These are phyloP conservation scores for Doryteuthis pealeii DNA, from an alignment of 1,140 invertebrate species.

Conservation along the genomic window DNA sequence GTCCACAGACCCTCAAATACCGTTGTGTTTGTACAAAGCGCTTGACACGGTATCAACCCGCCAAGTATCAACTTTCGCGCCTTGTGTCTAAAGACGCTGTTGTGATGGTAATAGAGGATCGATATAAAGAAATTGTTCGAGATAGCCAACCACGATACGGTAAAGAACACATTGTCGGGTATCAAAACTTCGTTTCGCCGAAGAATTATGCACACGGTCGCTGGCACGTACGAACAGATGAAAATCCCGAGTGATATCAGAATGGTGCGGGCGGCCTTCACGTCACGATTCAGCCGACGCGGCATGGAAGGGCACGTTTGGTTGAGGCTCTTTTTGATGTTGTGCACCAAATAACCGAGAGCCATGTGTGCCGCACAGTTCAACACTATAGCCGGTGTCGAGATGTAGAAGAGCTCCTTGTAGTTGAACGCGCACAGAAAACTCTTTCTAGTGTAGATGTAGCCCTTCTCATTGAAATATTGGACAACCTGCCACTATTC, in stretches of 20 bases:
- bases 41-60: not conserved
- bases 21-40: not conserved
- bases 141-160: not conserved
- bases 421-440: conserved; percentile 3
- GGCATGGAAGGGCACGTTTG: not conserved
- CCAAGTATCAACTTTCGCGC: not conserved
- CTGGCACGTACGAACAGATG: not conserved
- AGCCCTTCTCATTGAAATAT: not conserved
- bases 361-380: not conserved
- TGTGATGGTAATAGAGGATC: conserved; percentile 5
- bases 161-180: not conserved
- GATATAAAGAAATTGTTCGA: conserved; percentile 9
- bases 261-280: not conserved
- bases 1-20: not conserved
- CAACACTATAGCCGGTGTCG: not conserved
- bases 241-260: not conserved
- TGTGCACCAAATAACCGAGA: not conserved
- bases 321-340: not conserved
- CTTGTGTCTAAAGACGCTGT: conserved; percentile 2
- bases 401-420: not conserved
- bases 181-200: not conserved
- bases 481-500: not conserved
- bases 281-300: not conserved
- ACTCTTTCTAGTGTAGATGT: not conserved
- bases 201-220: not conserved